These are phyloP conservation scores for Syngnathus typhle DNA, from an alignment of 2,113 vertebrate species.

Conservation along the genomic window DNA sequence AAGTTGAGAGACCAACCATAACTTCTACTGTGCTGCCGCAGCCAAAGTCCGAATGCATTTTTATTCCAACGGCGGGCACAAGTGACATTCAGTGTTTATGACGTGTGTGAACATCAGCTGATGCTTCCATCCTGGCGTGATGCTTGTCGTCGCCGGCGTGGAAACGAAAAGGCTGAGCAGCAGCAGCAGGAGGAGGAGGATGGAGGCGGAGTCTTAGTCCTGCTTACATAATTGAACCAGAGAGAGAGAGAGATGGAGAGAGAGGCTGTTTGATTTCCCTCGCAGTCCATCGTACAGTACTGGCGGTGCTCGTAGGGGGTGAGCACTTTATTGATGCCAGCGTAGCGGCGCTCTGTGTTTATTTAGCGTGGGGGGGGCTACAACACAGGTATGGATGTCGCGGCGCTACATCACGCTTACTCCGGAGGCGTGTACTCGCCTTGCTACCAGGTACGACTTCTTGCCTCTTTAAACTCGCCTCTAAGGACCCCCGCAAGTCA, in stretches of 20 bases:
- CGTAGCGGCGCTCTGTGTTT: constrained; percentile 12
- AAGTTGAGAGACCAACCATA: too few relatives aligned
- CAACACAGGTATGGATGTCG: constrained; percentile 65
- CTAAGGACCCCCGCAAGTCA: background rate
- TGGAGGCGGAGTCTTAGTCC: constrained; percentile 25
- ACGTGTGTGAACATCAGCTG: background rate
- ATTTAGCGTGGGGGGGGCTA: constrained; percentile 23
- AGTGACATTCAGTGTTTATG: background rate
- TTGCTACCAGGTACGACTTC: constrained; percentile 63
- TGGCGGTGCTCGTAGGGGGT: constrained; percentile 17
- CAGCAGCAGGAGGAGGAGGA: constrained; percentile 4
- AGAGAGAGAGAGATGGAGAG: constrained; percentile 21
- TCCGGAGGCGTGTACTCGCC: constrained; percentile 58
- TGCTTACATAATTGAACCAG: constrained; percentile 63
- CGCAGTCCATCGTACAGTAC: constrained; percentile 13
- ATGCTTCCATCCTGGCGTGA: background rate
- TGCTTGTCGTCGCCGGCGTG: background rate
- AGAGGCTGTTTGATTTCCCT: constrained; percentile 30
- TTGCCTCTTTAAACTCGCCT: background rate
- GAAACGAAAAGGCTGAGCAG: constrained; percentile 16
- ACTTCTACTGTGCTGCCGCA: too few relatives aligned
- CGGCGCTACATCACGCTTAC: constrained; percentile 63
- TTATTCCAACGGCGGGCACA: background rate
- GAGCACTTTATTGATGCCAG: constrained; percentile 55
- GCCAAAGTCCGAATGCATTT: background rate